Evolutionary conservation across 2,888 invertebrate genomes (phyloP), one percentile per base, ranked within the genome.

Genomic region (Cosmopolites sordidus): DNA sequence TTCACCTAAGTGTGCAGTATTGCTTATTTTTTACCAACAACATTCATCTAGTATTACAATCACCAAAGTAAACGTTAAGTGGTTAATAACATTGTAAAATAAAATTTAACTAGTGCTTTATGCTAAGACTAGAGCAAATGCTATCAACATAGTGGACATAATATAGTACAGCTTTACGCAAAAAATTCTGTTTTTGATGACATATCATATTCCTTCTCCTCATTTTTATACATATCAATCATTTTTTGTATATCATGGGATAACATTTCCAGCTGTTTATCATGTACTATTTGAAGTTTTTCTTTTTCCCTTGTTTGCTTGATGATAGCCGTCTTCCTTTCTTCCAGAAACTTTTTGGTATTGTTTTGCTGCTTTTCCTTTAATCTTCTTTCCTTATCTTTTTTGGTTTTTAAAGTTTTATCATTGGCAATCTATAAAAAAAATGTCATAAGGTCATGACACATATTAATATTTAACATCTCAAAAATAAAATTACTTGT

Each of bases 281-380:
- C 90, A 69, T 99, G 98, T 38, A 87, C 86, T 48, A 89, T 85
- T 71, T 92, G 91, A 60, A 98, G 77, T 73, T 95, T 92, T 61
- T 95, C 94, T 72, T 87, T 90, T 71, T 96, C 93, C 60, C 93
- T 87, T 53, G 84, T 86, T 67, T 95, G 95, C 67, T 95, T 92
- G 69, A 93, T 90, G 51, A 87, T 86, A 47, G 87, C 87, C 58
- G 83, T 84, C 80, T 89, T 92, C 52, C 93, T 81, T 74, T 98
- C 97, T 64, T 98, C 97, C 80, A 96, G 87, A 71, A 98, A 98
- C 68, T 92, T 91, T 75, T 97, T 97, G 48, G 94, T 95, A 73
- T 97, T 97, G 73, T 96, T 97, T 71, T 96, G 94, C 67, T 96
- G 95, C 74, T 97, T 93, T 75, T 98, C 95, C 18, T 92, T 80